A percentile compares a stretch with the other conserved stretches of the same genome.
These are phyloP conservation scores for Zelostemma sp. DNA, from an alignment of 1,140 invertebrate species.

Conservation along the genomic window DNA sequence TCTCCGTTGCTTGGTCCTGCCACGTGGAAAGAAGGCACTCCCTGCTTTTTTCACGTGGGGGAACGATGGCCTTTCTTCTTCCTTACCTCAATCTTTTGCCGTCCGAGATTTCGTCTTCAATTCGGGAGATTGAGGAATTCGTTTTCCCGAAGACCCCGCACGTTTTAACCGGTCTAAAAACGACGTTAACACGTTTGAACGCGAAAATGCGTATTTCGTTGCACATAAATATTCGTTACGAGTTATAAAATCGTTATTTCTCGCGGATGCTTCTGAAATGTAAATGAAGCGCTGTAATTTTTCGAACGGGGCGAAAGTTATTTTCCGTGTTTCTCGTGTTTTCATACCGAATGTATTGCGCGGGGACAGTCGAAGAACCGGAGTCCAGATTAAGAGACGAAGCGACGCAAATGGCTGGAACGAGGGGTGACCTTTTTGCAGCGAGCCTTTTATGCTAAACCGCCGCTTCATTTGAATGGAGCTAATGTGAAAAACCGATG, in stretches of 20 bases:
- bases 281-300: no score
- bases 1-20: conserved; percentile 16
- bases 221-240: no score
- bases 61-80: neutral
- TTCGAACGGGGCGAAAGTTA: no score
- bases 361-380: conserved; percentile 21
- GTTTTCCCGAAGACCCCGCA: neutral
- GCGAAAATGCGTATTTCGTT: no score
- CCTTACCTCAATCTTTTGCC: conserved; percentile 5
- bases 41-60: neutral
- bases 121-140: neutral
- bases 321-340: no score
- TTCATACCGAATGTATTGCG: neutral
- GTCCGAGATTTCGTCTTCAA: neutral
- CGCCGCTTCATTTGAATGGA: conserved; percentile 68
- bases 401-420: conserved; percentile 35
- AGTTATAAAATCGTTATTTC: no score
- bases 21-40: neutral
- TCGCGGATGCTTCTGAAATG: no score
- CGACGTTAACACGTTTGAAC: no score
- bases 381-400: conserved; percentile 40
- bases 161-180: no score
- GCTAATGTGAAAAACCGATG: conserved; percentile 70
- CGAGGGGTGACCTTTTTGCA: conserved; percentile 44
- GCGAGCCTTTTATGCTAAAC: conserved; percentile 68